Base-by-base conservation (phyloP, 2,888 invertebrate species). In the Drosophila stalkeri region DNA sequence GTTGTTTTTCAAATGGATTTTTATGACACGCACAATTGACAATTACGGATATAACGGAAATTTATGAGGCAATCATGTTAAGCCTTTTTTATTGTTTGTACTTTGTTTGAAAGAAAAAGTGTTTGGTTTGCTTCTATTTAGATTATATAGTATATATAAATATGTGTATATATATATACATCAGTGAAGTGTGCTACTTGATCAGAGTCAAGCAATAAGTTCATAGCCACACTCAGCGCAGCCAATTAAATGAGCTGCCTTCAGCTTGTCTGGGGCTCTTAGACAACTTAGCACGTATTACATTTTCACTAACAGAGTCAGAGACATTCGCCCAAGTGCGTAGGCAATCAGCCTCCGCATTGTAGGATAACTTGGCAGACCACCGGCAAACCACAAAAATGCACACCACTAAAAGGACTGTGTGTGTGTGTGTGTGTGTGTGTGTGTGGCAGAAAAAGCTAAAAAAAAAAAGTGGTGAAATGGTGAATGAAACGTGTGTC, bases 1-100 rank as follows among this genome's bases (percentile, higher is more conserved):
- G n/a, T n/a, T 59, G 46, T 49, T 41, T 47, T 80, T 63, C 79
- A 80, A 90, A 90, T 90, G 80, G 75, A 77, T 78, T 89, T 90
- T 85, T 88, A 89, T 91, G 86, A 73, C 84, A 64, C 76, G 52
- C 57, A 55, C 81, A 85, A 85, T 88, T 88, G 89, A 88, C 84
- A 85, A 86, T 88, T 82, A 82, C 86, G 77, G 67, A 68, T 74
- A 72, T 86, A 71, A 66, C 78, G 62, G 63, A 68, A 86, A 80
- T 89, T 86, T 85, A 89, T 77, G 86, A 70, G 55, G 46, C 64
- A 71, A 60, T 52, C 68, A 20, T 39, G 64, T 60, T 75, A 86
- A 77, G 74, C 83, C 86, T 67, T 55, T 55, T 73, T 75, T 66
- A 61, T 74, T 54, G 44, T 12, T 31, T 27, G 37, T 35, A 16